A percentile compares a stretch with the other conserved stretches of the same genome.
These are phyloP conservation scores for Strigops habroptila DNA, from an alignment of 2,113 vertebrate species.

Conservation along the genomic window DNA sequence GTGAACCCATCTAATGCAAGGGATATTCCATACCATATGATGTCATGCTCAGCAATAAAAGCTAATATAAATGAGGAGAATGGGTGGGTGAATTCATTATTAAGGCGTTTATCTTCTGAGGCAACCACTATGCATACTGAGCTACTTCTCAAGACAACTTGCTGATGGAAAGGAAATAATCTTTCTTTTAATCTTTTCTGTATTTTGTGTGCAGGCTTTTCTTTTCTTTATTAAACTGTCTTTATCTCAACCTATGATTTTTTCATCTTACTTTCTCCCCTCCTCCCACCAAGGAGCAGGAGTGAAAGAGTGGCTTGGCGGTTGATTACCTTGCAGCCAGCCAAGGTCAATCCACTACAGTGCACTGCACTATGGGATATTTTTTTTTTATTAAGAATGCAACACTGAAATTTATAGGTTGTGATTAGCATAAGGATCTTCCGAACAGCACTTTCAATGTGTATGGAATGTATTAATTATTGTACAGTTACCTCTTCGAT, in stretches of 20 bases:
- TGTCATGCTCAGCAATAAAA: neutral
- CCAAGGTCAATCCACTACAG: no score
- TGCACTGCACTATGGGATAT: neutral
- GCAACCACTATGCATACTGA: accelerated
- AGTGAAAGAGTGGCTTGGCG: neutral
- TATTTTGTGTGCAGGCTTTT: accelerated
- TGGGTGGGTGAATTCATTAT: neutral
- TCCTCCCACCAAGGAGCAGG: accelerated
- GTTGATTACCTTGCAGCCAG: neutral
- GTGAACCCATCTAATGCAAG: neutral
- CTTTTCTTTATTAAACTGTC: neutral
- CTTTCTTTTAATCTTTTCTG: neutral
- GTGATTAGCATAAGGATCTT: neutral
- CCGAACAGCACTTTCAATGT: neutral
- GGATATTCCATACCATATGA: neutral
- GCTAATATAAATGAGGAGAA: neutral
- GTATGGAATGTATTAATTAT: neutral
- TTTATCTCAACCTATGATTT: neutral
- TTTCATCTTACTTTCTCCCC: neutral
- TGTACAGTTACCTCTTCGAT: neutral
- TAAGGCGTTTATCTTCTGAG: neutral
- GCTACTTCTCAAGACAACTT: neutral
- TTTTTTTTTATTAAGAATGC: neutral
- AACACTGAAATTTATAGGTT: neutral
- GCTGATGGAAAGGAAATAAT: neutral